phyloP scores from a whole-genome alignment of 2,113 vertebrate species.

The Psilopogon haemacephalus region DNA sequence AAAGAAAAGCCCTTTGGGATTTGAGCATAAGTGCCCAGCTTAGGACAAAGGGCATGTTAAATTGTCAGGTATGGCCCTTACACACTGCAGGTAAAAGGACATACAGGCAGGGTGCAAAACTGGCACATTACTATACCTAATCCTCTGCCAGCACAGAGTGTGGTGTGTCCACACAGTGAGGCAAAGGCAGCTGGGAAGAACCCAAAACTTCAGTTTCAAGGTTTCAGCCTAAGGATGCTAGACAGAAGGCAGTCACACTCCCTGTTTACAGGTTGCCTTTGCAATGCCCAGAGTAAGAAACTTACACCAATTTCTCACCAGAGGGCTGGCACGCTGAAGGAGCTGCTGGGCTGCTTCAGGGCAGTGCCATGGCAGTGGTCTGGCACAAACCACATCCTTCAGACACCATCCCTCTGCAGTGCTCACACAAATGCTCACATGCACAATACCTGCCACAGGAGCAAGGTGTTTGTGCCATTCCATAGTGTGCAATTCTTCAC shows the following conservation, averaged over 20 bases:
- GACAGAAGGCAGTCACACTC: rapidly evolving
- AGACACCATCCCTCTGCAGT: too few relatives aligned
- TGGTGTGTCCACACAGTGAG: neutral
- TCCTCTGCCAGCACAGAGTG: neutral
- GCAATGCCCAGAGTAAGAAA: neutral
- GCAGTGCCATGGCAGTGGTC: too few relatives aligned
- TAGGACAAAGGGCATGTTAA: neutral
- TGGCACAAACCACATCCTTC: too few relatives aligned
- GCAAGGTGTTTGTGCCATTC: too few relatives aligned
- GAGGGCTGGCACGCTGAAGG: too few relatives aligned
- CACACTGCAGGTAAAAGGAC: neutral
- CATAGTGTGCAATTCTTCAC: too few relatives aligned
- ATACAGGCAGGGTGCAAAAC: neutral
- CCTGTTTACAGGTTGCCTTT: neutral
- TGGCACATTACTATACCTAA: neutral
- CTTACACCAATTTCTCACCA: too few relatives aligned
- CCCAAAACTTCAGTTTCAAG: neutral
- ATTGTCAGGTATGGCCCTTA: rapidly evolving
- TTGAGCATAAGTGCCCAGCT: neutral
- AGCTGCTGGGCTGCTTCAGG: too few relatives aligned
- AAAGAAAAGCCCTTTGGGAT: neutral
- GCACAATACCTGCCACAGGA: too few relatives aligned
- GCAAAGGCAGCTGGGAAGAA: neutral
- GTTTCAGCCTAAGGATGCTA: neutral
- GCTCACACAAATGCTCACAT: too few relatives aligned